Conservation (phyloP, 2,797 vertebrate genomes). For the Miichthys miiuy region DNA sequence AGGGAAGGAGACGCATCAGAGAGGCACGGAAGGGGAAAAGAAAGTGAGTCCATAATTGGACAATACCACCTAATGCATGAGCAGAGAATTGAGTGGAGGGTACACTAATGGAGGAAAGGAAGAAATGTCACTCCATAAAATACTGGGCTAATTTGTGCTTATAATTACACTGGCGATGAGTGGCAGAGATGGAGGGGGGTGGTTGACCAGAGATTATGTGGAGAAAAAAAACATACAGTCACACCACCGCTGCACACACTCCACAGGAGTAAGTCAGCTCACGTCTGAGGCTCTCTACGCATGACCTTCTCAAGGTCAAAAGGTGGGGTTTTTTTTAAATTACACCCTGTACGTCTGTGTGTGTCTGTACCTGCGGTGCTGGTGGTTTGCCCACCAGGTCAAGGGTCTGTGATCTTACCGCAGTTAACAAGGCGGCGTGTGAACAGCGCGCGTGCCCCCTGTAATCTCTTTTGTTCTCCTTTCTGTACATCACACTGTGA, state of each 20-base stretch:
- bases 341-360: conserved; percentile 10
- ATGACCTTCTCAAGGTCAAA: conserved; percentile 63
- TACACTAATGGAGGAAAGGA: conserved; percentile 50
- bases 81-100: conserved; percentile 45
- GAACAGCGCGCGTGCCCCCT: neutral
- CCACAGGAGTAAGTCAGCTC: conserved; percentile 47
- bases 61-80: conserved; percentile 46
- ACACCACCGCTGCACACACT: neutral
- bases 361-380: conserved; percentile 9
- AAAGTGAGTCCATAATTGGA: conserved; percentile 52
- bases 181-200: conserved; percentile 25
- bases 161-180: conserved; percentile 61
- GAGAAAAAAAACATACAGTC: neutral
- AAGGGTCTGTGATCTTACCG: conserved; percentile 37
- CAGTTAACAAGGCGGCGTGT: conserved; percentile 50
- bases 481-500: neutral
- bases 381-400: conserved; percentile 30
- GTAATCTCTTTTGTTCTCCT: neutral
- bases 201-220: conserved; percentile 41
- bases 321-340: conserved; percentile 55
- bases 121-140: conserved; percentile 63
- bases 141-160: conserved; percentile 46
- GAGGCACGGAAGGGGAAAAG: neutral
- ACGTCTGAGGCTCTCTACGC: conserved; percentile 27
- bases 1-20: neutral